A percentile compares a stretch with the other conserved stretches of the same genome.
phyloP scores from a whole-genome alignment of 23 tunicate species.

The Diplosoma virens region DNA sequence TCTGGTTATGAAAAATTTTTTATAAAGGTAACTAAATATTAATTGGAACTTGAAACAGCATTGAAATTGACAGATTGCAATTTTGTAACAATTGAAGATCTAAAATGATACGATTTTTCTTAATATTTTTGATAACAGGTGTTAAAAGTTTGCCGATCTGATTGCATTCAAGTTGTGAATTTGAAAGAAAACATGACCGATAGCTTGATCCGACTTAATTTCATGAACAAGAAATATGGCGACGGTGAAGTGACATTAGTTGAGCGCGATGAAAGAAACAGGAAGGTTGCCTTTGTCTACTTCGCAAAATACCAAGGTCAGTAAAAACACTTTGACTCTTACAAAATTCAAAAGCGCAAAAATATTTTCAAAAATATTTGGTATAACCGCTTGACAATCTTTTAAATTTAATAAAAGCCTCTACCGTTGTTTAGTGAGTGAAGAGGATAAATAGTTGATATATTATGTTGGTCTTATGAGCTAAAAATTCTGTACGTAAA shows the following conservation, averaged over 20 bases:
- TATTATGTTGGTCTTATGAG: background rate
- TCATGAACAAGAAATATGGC: conserved; percentile 8
- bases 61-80: too few relatives aligned
- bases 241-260: conserved; percentile 1
- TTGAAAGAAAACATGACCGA: background rate
- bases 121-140: too few relatives aligned
- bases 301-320: background rate
- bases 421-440: background rate
- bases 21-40: too few relatives aligned
- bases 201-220: background rate
- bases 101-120: too few relatives aligned
- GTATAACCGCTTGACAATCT: too few relatives aligned
- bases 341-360: too few relatives aligned
- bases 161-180: conserved; percentile 1
- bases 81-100: too few relatives aligned
- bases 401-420: background rate
- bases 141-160: conserved; percentile 5
- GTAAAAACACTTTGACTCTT: too few relatives aligned
- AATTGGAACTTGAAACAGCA: too few relatives aligned
- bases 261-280: background rate
- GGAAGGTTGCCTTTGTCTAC: background rate
- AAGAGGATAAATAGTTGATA: background rate
- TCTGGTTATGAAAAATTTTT: too few relatives aligned
- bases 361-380: too few relatives aligned
- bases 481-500: background rate